Evolutionary conservation across 2,888 invertebrate species (phyloP), one percentile per base, ranked within the genome.

Genomic region (Scaptomyza reducta): DNA sequence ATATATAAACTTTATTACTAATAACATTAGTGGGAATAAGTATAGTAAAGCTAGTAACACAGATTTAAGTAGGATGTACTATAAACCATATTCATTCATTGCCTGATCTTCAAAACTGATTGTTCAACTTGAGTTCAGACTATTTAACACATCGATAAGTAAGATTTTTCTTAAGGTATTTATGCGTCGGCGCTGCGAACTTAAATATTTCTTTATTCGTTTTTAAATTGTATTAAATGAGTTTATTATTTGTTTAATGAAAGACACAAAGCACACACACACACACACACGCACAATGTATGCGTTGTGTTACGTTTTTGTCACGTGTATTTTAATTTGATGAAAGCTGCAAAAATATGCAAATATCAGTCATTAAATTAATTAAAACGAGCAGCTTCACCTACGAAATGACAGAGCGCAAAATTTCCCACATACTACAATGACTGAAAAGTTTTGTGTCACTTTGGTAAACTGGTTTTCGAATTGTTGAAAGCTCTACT

Each of bases 311-410:
- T 50, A 63, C 61, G 56, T 67, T 76, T 58, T 57, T 55, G 60
- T 51, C 74, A 70, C 63, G 74, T 67, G 78, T 49, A 65, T 68
- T 86, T 65, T 66, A 74, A 81, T 87, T 63, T 61, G 53, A 58
- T 58, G 53, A 47, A 50, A 63, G 60, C 67, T 75, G 56, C 58
- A 63, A 58, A 78, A 58, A 40, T 57, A 78, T 78, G 82, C 72
- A 78, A 84, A 78, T 68, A 62, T 64, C 57, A 65, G 60, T 77
- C 77, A 84, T 87, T 87, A 58, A 80, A 70, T 68, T 70, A 87
- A 84, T 80, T 84, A 80, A 74, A 87, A 63, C 44, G 53, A 61
- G 47, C 47, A 57, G 47, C 58, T 67, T 55, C 62, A 51, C 42
- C 72, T 47, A 50, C 41, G 31, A 59, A 70, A 61, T 77, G 87